Percentiles rank a stretch among this genome's conserved stretches.
phyloP scores from a whole-genome alignment of 2,888 invertebrate genomes.

The Drosophila trichaetosa region DNA sequence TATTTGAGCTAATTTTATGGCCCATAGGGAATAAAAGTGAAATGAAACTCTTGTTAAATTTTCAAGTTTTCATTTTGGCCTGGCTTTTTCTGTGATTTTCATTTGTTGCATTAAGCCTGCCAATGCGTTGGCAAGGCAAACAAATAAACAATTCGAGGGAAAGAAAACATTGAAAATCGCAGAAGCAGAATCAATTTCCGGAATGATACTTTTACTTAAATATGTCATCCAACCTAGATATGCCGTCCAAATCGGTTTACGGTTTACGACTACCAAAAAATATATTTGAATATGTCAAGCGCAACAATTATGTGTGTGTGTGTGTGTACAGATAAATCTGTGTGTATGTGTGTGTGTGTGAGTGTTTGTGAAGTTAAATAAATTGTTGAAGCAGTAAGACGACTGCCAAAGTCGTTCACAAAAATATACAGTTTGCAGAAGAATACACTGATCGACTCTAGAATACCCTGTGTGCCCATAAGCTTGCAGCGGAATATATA shows the following conservation, averaged over 20 bases:
- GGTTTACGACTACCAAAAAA: conserved; percentile 36
- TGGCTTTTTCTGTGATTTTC: conserved; percentile 8
- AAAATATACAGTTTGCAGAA: conserved; percentile 12
- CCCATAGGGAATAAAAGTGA: conserved; percentile 25
- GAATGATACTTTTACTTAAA: conserved; percentile 43
- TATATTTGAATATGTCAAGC: conserved; percentile 54
- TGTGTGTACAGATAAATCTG: conserved; percentile 6
- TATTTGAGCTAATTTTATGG: conserved; percentile 9
- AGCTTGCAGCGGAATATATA: rapidly evolving
- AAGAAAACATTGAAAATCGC: conserved; percentile 38
- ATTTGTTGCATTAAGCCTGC: conserved; percentile 58
- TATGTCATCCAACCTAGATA: conserved; percentile 33
- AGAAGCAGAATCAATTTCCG: conserved; percentile 13
- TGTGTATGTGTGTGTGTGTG: conserved; percentile 7
- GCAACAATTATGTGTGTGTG: conserved; percentile 55
- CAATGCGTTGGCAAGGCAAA: conserved; percentile 44
- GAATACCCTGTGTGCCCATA: conserved; percentile 33
- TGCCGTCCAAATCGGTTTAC: conserved; percentile 20
- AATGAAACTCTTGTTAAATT: conserved; percentile 34
- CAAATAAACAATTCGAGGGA: conserved; percentile 57
- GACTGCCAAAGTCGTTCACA: conserved; percentile 36
- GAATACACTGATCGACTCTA: background rate
- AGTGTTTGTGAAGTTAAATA: conserved; percentile 25
- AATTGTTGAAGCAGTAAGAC: conserved; percentile 44
- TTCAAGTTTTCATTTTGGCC: conserved; percentile 6